These are phyloP conservation scores for Nudaria mundana DNA, from an alignment of 2,888 invertebrate species.

Conservation along the genomic window DNA sequence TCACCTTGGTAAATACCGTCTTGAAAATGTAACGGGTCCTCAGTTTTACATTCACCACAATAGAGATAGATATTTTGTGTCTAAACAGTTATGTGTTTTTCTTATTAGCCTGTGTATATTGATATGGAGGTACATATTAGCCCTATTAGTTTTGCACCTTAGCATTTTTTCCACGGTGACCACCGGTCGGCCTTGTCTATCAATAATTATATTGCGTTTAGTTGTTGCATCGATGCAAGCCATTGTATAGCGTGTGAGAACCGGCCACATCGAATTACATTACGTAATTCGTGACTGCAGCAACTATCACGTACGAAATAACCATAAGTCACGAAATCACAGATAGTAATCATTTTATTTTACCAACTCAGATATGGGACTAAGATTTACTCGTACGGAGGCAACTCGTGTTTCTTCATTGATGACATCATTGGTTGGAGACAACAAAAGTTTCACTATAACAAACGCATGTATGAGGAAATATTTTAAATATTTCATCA, in stretches of 20 bases:
- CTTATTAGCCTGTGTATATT: constrained; percentile 4
- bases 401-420: no score
- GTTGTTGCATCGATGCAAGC: constrained; percentile 29
- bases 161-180: constrained; percentile 27
- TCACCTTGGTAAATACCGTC: not conserved
- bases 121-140: constrained; percentile 14
- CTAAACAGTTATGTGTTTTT: not conserved
- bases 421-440: no score
- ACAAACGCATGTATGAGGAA: constrained; percentile 25
- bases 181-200: constrained; percentile 29
- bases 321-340: constrained; percentile 31
- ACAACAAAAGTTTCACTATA: constrained; percentile 23
- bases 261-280: constrained; percentile 14
- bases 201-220: constrained; percentile 26
- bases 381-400: constrained; percentile 23
- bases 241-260: constrained; percentile 28
- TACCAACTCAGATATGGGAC: constrained; percentile 22
- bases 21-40: not conserved
- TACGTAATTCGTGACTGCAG: constrained; percentile 24
- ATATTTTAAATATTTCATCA: constrained; percentile 3
- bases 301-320: constrained; percentile 33
- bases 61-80: no score
- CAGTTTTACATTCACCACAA: not conserved
- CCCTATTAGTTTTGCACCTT: no score
- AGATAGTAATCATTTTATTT: constrained; percentile 21